phyloP scores from a whole-genome alignment of 2,113 vertebrate genomes.

The Entomyzon cyanotis region DNA sequence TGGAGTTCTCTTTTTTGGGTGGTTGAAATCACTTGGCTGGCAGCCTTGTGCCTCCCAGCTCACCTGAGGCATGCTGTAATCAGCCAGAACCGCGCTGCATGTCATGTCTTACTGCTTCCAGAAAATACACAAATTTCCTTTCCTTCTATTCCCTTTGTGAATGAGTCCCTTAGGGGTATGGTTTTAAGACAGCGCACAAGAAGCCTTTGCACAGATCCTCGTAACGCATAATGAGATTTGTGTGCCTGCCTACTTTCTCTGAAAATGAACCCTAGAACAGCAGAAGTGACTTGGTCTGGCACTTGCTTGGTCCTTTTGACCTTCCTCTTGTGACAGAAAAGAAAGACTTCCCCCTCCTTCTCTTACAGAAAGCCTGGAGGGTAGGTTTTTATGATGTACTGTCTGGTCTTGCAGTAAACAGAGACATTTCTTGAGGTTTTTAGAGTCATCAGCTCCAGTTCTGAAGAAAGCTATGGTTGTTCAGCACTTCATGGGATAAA shows the following conservation, averaged over 20 bases:
- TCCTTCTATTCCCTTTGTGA: constrained; percentile 18
- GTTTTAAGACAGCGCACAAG: not conserved
- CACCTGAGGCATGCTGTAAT: constrained; percentile 51
- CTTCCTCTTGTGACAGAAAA: not conserved
- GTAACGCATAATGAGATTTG: not conserved
- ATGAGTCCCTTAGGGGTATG: constrained; percentile 39
- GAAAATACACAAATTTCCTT: constrained; percentile 18
- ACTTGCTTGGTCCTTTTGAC: not conserved
- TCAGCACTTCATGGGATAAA: not conserved
- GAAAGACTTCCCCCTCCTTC: not conserved
- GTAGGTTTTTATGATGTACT: not conserved
- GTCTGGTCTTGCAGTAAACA: not conserved
- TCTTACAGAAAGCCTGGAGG: not conserved
- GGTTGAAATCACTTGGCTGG: constrained; percentile 26
- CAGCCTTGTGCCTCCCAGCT: constrained; percentile 26
- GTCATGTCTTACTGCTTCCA: constrained; percentile 24
- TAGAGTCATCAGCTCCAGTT: not conserved
- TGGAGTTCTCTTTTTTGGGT: constrained; percentile 36
- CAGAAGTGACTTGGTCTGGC: constrained; percentile 1
- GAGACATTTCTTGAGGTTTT: not conserved
- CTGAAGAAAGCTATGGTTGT: not conserved
- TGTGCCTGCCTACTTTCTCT: not conserved
- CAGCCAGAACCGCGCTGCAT: constrained; percentile 6
- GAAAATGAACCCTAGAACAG: not conserved
- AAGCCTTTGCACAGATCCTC: not conserved